A percentile compares a stretch with the other conserved stretches of the same genome.
phyloP scores from a whole-genome alignment of 1,140 invertebrate genomes.

The Pentalonia nigronervosa region DNA sequence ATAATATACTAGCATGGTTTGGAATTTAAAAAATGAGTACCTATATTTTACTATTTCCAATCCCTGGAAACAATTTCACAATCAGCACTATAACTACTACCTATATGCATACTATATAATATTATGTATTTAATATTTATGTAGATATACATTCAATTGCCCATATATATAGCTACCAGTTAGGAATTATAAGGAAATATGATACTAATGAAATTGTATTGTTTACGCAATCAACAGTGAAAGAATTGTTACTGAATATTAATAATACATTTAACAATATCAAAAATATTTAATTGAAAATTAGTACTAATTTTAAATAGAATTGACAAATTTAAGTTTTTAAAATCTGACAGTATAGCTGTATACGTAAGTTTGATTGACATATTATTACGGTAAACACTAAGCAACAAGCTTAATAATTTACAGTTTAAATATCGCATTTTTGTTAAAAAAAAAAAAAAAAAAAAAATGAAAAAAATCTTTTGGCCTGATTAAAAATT shows the following conservation, averaged over 20 bases:
- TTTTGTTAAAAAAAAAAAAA: too few species aligned
- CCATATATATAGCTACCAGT: not conserved
- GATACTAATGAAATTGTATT: not conserved
- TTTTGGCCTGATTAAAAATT: too few species aligned
- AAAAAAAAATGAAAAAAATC: too few species aligned
- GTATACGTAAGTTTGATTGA: not conserved
- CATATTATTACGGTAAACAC: too few species aligned
- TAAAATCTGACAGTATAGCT: not conserved
- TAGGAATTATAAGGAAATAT: conserved; percentile 6
- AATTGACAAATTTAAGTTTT: not conserved
- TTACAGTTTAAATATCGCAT: too few species aligned
- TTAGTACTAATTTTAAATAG: not conserved
- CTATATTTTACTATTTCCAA: conserved; percentile 10
- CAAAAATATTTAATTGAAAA: not conserved
- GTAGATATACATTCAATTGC: not conserved
- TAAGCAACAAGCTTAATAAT: too few species aligned
- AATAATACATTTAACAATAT: not conserved
- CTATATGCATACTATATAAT: not conserved
- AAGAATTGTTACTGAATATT: too few species aligned
- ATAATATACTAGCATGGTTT: not conserved
- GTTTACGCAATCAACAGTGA: too few species aligned
- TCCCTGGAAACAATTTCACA: not conserved
- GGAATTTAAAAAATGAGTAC: not conserved
- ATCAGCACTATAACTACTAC: not conserved
- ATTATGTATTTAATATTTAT: not conserved